Percentiles rank a stretch among this genome's conserved stretches.
Evolutionary conservation across 2,797 vertebrate genomes (phyloP).

Genomic region (Perodicticus potto): DNA sequence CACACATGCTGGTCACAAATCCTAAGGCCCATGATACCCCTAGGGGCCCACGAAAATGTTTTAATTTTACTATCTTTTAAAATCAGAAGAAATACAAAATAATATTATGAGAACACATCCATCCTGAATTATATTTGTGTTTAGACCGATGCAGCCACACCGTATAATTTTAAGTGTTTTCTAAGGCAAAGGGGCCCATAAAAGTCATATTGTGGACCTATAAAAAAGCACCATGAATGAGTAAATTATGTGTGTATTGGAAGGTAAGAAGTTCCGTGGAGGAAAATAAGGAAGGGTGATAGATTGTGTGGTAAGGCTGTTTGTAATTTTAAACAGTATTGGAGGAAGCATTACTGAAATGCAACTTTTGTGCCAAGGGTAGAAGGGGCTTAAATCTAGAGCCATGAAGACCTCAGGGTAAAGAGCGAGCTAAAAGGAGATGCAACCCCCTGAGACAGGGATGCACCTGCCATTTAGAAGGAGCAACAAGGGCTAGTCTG

Average conservation of each 20-base stretch:
- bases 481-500: too few species aligned
- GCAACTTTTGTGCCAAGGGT: not conserved
- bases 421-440: not conserved
- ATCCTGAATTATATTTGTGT: not conserved
- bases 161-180: not conserved
- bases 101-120: not conserved
- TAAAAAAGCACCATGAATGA: not conserved
- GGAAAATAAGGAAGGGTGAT: not conserved
- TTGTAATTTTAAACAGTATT: conserved; percentile 30
- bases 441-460: not conserved
- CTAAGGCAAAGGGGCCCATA: not conserved
- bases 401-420: not conserved
- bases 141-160: not conserved
- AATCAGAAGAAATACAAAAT: not conserved
- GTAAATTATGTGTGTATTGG: not conserved
- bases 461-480: not conserved
- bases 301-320: not conserved
- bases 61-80: conserved; percentile 20
- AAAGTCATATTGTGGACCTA: not conserved
- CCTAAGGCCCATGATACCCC: not conserved
- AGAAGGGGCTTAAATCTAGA: not conserved
- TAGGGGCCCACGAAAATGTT: not conserved
- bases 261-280: conserved; percentile 17
- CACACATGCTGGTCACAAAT: not conserved
- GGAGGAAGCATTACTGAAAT: not conserved